Evolutionary conservation across 2,797 vertebrate species (phyloP).

Genomic region (Hydrophis major): DNA sequence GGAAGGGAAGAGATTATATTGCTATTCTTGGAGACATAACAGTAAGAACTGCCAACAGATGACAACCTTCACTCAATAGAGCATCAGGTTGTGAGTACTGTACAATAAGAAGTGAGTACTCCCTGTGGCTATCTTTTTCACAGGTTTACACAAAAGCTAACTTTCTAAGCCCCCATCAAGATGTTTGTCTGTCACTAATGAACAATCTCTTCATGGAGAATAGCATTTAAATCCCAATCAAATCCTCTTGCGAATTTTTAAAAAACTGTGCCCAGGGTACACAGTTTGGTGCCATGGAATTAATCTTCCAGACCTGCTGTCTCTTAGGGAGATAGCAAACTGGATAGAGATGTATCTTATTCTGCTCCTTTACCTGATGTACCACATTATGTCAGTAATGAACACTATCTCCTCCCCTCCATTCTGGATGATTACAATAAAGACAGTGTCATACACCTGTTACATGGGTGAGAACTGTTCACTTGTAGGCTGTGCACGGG

Average conservation of each 20-base stretch:
- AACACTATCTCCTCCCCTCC: too few species aligned
- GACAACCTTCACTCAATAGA: too few species aligned
- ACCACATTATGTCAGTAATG: rapidly evolving
- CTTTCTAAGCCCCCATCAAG: not conserved
- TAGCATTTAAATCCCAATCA: slow-evolving; percentile 12
- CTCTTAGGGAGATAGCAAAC: not conserved
- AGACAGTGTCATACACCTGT: not conserved
- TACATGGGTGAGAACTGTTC: not conserved
- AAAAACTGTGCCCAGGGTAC: slow-evolving; percentile 6
- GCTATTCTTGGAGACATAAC: not conserved
- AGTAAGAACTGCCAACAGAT: not conserved
- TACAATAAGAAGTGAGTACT: not conserved
- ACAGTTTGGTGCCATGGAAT: not conserved
- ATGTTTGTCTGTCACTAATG: not conserved
- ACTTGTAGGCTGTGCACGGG: not conserved
- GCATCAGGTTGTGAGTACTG: not conserved
- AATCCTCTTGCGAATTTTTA: not conserved
- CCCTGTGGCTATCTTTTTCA: not conserved
- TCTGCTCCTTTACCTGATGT: not conserved
- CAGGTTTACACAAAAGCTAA: not conserved
- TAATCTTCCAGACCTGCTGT: slow-evolving; percentile 4
- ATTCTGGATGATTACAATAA: not conserved
- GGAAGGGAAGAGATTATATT: not conserved
- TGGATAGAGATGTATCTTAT: not conserved
- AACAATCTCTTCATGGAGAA: not conserved